Conservation (phyloP, 2,888 invertebrate species). For the Hemithea aestivaria region DNA sequence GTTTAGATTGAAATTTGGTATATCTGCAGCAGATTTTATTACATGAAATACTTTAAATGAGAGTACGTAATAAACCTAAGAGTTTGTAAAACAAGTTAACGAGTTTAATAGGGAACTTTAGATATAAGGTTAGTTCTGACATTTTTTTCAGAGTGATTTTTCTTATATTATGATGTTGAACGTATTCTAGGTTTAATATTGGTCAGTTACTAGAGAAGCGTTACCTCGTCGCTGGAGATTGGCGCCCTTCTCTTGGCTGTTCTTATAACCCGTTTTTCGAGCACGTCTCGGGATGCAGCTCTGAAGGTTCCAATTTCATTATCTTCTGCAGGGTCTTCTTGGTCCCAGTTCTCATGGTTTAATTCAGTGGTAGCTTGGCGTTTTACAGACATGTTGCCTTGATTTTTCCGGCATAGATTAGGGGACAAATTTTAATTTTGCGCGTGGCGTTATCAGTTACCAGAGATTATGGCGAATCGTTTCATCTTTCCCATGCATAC, state of each 20-base stretch:
- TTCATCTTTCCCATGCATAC: neutral
- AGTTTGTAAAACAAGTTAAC: too few species aligned
- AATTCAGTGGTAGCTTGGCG: constrained; percentile 86
- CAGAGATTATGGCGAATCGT: neutral
- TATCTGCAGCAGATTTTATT: too few species aligned
- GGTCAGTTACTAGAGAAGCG: constrained; percentile 1
- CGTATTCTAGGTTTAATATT: too few species aligned
- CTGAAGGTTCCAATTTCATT: constrained; percentile 88
- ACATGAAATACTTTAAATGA: too few species aligned
- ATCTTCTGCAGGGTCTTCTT: constrained; percentile 81
- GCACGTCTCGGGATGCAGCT: constrained; percentile 81
- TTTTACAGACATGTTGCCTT: constrained; percentile 83
- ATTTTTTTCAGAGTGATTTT: too few species aligned
- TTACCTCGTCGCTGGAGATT: constrained; percentile 44
- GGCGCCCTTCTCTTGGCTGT: constrained; percentile 84
- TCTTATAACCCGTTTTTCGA: constrained; percentile 88
- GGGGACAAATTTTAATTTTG: constrained; percentile 1
- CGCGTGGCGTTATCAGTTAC: constrained; percentile 17
- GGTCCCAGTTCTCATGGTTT: constrained; percentile 92
- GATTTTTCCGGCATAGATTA: constrained; percentile 6
- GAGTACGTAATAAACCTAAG: too few species aligned
- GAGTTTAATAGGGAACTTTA: too few species aligned
- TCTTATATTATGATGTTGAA: too few species aligned
- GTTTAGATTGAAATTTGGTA: too few species aligned
- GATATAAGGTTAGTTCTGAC: too few species aligned